Conservation (phyloP, 2,797 vertebrate genomes). For the Cossypha caffra region DNA sequence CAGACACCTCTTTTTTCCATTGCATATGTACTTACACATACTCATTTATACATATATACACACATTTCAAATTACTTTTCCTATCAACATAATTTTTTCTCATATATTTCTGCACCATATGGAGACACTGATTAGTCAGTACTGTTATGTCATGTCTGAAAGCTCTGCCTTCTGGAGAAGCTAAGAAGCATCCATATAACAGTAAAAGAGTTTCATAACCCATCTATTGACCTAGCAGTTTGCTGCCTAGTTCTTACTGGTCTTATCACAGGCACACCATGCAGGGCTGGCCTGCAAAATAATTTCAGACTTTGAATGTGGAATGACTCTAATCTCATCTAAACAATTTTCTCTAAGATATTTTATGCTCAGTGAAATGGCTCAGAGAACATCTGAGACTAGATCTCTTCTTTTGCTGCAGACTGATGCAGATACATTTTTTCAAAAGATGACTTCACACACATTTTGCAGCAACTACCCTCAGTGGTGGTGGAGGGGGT, state of each 20-base stretch:
- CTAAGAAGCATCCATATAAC: neutral
- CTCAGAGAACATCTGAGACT: neutral
- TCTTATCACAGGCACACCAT: neutral
- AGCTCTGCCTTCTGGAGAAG: slow-evolving; percentile 15
- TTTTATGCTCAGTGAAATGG: neutral
- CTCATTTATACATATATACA: neutral
- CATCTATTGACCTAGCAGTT: neutral
- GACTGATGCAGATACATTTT: neutral
- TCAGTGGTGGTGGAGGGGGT: neutral
- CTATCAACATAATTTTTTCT: neutral
- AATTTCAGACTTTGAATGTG: neutral
- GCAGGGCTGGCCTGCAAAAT: neutral
- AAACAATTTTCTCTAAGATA: neutral
- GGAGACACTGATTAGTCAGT: slow-evolving; percentile 13
- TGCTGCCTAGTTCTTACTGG: neutral
- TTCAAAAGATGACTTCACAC: neutral
- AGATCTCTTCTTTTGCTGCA: neutral
- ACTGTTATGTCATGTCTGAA: slow-evolving; percentile 10
- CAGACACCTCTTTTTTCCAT: neutral
- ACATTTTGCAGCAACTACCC: neutral
- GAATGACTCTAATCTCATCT: neutral
- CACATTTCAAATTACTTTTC: slow-evolving; percentile 4
- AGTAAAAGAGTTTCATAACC: neutral
- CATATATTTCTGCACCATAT: neutral
- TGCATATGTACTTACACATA: neutral